A percentile compares a stretch with the other conserved stretches of the same genome.
Conservation (phyloP, 1,140 invertebrate species). For the Brachystomella parvula region DNA sequence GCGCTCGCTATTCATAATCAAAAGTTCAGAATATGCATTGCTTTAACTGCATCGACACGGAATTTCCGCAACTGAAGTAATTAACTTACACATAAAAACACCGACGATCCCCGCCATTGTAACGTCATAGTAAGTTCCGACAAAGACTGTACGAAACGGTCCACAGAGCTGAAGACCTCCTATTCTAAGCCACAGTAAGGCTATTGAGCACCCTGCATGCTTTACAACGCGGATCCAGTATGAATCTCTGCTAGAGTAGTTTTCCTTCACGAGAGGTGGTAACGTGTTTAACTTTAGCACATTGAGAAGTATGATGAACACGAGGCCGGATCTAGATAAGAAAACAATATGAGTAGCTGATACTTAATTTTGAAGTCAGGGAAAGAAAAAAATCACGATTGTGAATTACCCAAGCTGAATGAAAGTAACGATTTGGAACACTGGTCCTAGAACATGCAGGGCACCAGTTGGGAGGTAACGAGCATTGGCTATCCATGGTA, state of each 20-base stretch:
- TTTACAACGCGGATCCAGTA: background rate
- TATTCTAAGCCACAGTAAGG: background rate
- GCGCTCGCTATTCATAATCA: background rate
- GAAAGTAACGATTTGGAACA: background rate
- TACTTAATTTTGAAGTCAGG: background rate
- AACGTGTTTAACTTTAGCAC: background rate
- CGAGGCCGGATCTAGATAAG: background rate
- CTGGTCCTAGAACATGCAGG: background rate
- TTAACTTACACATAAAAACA: background rate
- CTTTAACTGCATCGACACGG: background rate
- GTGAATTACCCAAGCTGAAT: background rate
- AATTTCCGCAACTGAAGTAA: background rate
- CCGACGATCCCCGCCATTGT: background rate
- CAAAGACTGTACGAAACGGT: slow-evolving; percentile 6
- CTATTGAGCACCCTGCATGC: background rate
- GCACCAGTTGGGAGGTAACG: background rate
- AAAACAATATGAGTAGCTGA: background rate
- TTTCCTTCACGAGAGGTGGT: background rate
- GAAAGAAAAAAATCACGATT: background rate
- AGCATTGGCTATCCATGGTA: background rate
- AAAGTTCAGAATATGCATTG: background rate
- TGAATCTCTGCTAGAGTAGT: background rate
- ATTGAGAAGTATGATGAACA: background rate
- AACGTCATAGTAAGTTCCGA: slow-evolving; percentile 1
- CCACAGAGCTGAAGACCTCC: slow-evolving; percentile 3